A percentile compares a stretch with the other conserved stretches of the same genome.
Evolutionary conservation across 2,113 vertebrate species (phyloP).

Genomic region (Shinisaurus crocodilurus): DNA sequence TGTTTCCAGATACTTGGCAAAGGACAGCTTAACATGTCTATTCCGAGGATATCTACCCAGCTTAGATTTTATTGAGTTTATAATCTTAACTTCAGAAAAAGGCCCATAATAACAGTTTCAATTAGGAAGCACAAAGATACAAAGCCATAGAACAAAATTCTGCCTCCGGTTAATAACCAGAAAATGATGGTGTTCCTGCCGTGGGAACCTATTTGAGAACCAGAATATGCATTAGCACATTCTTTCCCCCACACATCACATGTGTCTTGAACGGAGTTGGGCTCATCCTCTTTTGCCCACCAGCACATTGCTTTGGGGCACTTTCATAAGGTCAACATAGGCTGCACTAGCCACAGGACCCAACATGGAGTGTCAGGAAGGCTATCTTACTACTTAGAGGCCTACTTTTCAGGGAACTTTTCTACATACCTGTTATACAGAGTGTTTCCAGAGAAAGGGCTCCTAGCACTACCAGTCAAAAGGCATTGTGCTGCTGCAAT

Average conservation of each 20-base stretch:
- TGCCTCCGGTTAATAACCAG: slow-evolving; percentile 6
- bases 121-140: slow-evolving; percentile 24
- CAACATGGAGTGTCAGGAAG: not conserved
- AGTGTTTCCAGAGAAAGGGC: too few relatives aligned
- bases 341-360: not conserved
- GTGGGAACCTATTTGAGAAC: not conserved
- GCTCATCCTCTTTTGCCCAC: not conserved
- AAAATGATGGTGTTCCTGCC: not conserved
- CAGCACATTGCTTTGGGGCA: not conserved
- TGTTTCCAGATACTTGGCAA: slow-evolving; percentile 39
- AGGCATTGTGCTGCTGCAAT: too few relatives aligned
- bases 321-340: not conserved
- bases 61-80: slow-evolving; percentile 16
- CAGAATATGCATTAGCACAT: not conserved
- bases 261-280: not conserved
- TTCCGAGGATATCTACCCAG: slow-evolving; percentile 33
- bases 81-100: slow-evolving; percentile 14
- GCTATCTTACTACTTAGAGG: not conserved
- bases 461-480: too few relatives aligned
- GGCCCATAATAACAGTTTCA: slow-evolving; percentile 8
- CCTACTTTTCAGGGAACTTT: not conserved
- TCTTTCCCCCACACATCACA: not conserved
- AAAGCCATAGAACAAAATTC: slow-evolving; percentile 7
- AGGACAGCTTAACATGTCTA: slow-evolving; percentile 41
- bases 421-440: not conserved